phyloP scores from a whole-genome alignment of 35 echinoderm and acorn worm species.

The Hemicentrotus pulcherrimus region DNA sequence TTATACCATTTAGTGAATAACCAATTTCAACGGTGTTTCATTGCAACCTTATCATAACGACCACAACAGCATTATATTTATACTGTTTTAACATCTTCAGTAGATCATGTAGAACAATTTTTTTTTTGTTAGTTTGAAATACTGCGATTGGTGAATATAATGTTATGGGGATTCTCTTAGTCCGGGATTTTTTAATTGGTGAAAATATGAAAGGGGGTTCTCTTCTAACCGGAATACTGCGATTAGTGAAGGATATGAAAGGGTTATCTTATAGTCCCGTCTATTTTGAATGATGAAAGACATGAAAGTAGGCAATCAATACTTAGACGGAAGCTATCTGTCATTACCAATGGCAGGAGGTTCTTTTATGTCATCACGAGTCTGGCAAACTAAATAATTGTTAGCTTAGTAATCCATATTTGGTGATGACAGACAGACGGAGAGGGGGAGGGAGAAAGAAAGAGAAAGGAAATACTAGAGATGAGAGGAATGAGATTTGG shows the following conservation, averaged over 20 bases:
- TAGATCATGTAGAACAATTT: background rate
- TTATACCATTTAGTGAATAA: too few species aligned
- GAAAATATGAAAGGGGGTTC: too few species aligned
- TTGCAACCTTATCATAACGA: too few species aligned
- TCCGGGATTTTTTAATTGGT: too few species aligned
- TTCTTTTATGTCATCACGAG: background rate
- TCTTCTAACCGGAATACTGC: too few species aligned
- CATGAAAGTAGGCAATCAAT: background rate
- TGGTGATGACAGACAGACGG: background rate
- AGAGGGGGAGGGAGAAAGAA: background rate
- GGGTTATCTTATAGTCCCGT: background rate
- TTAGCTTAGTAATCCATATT: background rate
- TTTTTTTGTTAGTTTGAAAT: too few species aligned
- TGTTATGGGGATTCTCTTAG: too few species aligned
- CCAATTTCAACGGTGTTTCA: too few species aligned
- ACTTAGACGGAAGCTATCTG: background rate
- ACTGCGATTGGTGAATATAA: too few species aligned
- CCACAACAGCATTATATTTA: too few species aligned
- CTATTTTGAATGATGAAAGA: background rate
- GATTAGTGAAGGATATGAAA: background rate
- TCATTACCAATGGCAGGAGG: background rate
- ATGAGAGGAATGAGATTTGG: background rate
- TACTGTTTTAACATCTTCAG: background rate
- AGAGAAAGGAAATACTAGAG: background rate
- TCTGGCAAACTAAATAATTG: background rate